Base-by-base conservation (phyloP, 2,113 vertebrate species). In the Cardinalis cardinalis region DNA sequence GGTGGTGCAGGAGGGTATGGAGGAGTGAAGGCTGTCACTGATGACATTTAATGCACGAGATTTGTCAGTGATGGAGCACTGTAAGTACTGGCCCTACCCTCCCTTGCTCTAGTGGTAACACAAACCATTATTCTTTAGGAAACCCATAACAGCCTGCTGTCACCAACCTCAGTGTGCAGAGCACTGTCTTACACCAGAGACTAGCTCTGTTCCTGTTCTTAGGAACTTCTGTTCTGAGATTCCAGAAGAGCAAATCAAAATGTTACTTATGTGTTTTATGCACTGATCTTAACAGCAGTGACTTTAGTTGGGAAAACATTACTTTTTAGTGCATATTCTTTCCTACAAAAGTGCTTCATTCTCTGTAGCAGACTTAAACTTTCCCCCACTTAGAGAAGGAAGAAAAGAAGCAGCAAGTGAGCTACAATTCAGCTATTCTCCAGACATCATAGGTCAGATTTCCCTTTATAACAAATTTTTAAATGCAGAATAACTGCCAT, bases 41-140 rank as follows among this genome's bases (percentile, higher is more conserved):
- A 12, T 12, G 36, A 8, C 77, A 64, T 90, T 61, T 78, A 31
- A 43, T 72, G 48, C 0, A 0, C 40, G 11, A 48, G 23, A 16
- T 55, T 84, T 87, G 70, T 78, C 77, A 84, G 77, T 84, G 91
- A 91, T 53, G 46, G 63, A 95, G 49, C 6, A 0, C 51, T 46
- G 4, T 24, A 53, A 69, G n/a, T 14, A 29, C 56, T 76, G 60
- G 64, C 61, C 63, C 63, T 60, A 76, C 43, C 31, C 16, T 76
- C 26, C 79, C 71, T 85, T 32, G 24, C 25, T 75, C 70, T 61
- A 53, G 25, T 49, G n/a, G 61, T 31, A 90, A 49, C 77, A 84
- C 15, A 74, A 79, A 43, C 63, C 77, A 92, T 90, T 82, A 87
- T 68, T 95, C 83, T 90, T 87, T 51, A 78, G 38, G 65, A 91